These are phyloP conservation scores for Eonycteris spelaea DNA, from an alignment of 2,113 vertebrate species.

Conservation along the genomic window DNA sequence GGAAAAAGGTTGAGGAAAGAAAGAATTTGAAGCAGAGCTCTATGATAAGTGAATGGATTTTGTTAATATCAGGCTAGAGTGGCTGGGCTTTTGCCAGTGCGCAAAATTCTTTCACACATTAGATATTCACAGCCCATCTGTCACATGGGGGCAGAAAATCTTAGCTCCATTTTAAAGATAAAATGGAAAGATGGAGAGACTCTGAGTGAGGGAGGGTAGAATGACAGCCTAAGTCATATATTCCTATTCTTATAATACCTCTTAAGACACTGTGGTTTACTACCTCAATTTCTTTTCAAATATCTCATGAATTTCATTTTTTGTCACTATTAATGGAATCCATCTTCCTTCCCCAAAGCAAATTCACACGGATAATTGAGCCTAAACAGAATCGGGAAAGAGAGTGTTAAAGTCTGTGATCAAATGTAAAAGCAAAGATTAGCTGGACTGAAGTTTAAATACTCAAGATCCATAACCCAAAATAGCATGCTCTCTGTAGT, in stretches of 20 bases:
- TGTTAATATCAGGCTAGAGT: background rate
- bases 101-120: background rate
- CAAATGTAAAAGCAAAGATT: background rate
- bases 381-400: background rate
- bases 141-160: background rate
- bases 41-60: background rate
- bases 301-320: constrained; percentile 19
- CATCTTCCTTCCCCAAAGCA: background rate
- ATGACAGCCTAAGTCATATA: background rate
- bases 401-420: background rate
- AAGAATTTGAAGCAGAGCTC: background rate
- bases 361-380: background rate
- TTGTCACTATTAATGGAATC: background rate
- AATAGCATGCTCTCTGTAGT: background rate
- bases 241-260: background rate
- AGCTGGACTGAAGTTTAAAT: background rate
- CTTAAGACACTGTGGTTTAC: background rate
- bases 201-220: background rate
- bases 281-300: background rate
- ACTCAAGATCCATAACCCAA: background rate
- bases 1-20: background rate
- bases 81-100: background rate
- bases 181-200: background rate
- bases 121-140: background rate
- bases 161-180: background rate